Conservation (phyloP, 2,888 invertebrate genomes). For the Troides helena region DNA sequence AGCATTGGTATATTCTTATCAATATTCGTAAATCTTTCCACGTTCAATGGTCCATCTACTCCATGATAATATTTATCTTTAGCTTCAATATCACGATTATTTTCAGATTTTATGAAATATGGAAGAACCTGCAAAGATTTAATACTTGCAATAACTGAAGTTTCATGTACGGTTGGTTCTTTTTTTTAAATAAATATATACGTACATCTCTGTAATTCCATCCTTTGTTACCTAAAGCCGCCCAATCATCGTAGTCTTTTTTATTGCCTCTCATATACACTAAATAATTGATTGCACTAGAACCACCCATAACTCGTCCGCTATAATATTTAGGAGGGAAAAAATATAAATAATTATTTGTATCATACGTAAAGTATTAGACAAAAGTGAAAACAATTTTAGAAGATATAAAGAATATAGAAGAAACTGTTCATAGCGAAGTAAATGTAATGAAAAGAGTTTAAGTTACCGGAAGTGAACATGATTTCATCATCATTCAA, state of each 20-base stretch:
- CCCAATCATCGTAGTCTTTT: slow-evolving; percentile 84
- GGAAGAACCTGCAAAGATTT: slow-evolving; percentile 77
- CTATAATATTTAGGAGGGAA: slow-evolving; percentile 42
- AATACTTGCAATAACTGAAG: not conserved
- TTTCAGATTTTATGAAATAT: slow-evolving; percentile 84
- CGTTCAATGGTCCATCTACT: slow-evolving; percentile 79
- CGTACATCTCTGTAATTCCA: slow-evolving; percentile 80
- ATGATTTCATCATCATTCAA: not conserved
- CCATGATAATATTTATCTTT: slow-evolving; percentile 78
- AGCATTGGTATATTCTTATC: slow-evolving; percentile 78
- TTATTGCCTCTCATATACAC: slow-evolving; percentile 83
- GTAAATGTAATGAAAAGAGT: not conserved
- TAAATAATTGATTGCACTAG: slow-evolving; percentile 83
- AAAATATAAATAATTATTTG: not conserved
- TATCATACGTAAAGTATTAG: not conserved
- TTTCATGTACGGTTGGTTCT: not conserved
- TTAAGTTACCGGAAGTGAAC: not conserved
- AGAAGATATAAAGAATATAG: not conserved
- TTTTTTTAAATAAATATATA: slow-evolving; percentile 19
- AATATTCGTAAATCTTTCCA: slow-evolving; percentile 80
- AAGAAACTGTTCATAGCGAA: not conserved
- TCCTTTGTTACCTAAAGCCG: slow-evolving; percentile 79
- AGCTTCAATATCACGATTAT: slow-evolving; percentile 74
- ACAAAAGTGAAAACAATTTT: not conserved
- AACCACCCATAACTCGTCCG: slow-evolving; percentile 85